Evolutionary conservation across 2,888 invertebrate species (phyloP).

Genomic region (Meghimatium bilineatum): DNA sequence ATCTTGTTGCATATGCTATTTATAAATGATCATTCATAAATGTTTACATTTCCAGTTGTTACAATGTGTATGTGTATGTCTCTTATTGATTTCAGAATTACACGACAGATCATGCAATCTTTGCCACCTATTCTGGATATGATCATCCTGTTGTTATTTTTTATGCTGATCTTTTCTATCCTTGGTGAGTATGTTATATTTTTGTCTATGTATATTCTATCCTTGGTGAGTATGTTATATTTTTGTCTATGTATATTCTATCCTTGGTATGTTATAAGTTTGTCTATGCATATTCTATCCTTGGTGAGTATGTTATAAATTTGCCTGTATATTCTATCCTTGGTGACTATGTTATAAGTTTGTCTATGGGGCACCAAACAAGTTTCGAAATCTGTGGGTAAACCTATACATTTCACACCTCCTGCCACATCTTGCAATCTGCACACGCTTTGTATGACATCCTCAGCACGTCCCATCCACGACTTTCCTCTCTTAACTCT

Average conservation of each 20-base stretch:
- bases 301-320: slow-evolving; percentile 78
- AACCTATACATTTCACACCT: too few species aligned
- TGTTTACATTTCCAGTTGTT: too few species aligned
- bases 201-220: slow-evolving; percentile 79
- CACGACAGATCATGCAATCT: slow-evolving; percentile 87
- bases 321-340: slow-evolving; percentile 81
- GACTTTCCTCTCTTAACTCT: too few species aligned
- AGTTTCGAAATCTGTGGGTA: too few species aligned
- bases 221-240: slow-evolving; percentile 79
- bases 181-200: slow-evolving; percentile 79
- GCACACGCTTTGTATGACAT: too few species aligned
- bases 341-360: slow-evolving; percentile 75
- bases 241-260: slow-evolving; percentile 77
- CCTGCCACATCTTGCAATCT: too few species aligned
- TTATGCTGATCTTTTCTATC: slow-evolving; percentile 88
- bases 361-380: too few species aligned
- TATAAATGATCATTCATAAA: too few species aligned
- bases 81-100: slow-evolving; percentile 69
- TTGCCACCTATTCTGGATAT: slow-evolving; percentile 92
- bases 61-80: too few species aligned
- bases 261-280: slow-evolving; percentile 80
- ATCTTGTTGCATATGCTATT: too few species aligned
- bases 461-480: too few species aligned
- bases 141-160: slow-evolving; percentile 89
- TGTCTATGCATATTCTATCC: slow-evolving; percentile 80